phyloP scores from a whole-genome alignment of 64 coral and sea anemone species.

The Montipora cactus region DNA sequence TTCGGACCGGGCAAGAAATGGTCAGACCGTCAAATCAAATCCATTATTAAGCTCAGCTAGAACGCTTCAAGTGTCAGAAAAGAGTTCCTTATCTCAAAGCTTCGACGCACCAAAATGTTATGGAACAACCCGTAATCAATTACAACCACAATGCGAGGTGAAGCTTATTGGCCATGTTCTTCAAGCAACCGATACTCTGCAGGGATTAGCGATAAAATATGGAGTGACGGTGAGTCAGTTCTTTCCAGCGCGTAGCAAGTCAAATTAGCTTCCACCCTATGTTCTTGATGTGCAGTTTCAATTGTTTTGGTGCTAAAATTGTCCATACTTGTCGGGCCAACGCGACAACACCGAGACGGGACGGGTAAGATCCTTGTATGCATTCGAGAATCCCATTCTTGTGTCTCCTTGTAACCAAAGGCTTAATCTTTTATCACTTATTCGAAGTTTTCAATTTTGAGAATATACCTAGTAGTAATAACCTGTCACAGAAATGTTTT shows the following conservation, averaged over 20 bases:
- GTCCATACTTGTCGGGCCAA: no score
- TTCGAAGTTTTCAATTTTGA: no score
- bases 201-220: constrained; percentile 84
- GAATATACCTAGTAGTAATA: no score
- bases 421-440: no score
- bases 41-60: constrained; percentile 20
- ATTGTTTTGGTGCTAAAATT: no score
- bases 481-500: no score
- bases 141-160: constrained; percentile 56
- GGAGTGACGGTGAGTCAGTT: constrained; percentile 66
- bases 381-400: no score
- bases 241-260: neutral
- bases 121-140: constrained; percentile 56
- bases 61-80: constrained; percentile 48
- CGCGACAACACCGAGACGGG: no score
- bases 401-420: no score
- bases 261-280: neutral
- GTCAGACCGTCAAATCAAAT: constrained; percentile 30
- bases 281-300: no score
- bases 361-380: no score
- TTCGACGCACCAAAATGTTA: constrained; percentile 69
- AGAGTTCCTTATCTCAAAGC: constrained; percentile 70
- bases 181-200: constrained; percentile 53
- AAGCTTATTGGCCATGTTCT: constrained; percentile 64
- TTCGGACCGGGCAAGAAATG: constrained; percentile 40